Base-by-base conservation (phyloP, 2,113 vertebrate species). In the Cottus gobio region DNA sequence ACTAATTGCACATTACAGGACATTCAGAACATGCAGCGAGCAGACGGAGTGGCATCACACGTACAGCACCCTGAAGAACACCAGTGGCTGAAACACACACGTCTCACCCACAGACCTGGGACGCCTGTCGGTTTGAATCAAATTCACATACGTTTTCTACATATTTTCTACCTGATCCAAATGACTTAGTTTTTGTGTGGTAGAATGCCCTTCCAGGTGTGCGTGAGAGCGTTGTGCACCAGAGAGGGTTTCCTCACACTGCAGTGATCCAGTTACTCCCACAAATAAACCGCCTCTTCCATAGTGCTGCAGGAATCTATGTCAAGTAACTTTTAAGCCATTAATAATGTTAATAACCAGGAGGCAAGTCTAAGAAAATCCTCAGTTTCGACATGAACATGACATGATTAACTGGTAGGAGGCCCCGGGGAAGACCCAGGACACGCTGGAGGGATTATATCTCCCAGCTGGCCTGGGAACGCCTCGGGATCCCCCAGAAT, bases 211-310 rank as follows among this genome's bases (percentile, higher is more conserved):
- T 26, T 69, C 34, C 74, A 83, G 50, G 36, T 77, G 16, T 70
- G 11, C 26, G 28, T 22, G 70, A 26, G 20, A 71, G 36, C 26
- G 52, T 56, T 64, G 67, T 72, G 78, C 66, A 61, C 65, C 50
- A 76, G 69, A 57, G 28, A 60, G 28, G 71, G 58, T 54, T 82
- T 39, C 62, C 75, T 66, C 46, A 39, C 39, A 10, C 80, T 88
- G 88, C 89, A 89, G 75, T 34, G 84, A 88, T 90, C 89, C 82
- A 90, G 77, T 34, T 26, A 79, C 60, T 69, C 12, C 26, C 0
- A 13, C 64, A 37, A n/a, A 13, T 36, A n/a, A 67, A 56, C 0
- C 7, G 12, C 34, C 18, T 30, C 11, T 37, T 71, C 67, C 16
- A 31, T 1, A 11, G 22, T 11, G 12, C 5, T 65, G 26, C 3